Base-by-base conservation (phyloP, 2,797 vertebrate species). In the Phalloptychus januarius region DNA sequence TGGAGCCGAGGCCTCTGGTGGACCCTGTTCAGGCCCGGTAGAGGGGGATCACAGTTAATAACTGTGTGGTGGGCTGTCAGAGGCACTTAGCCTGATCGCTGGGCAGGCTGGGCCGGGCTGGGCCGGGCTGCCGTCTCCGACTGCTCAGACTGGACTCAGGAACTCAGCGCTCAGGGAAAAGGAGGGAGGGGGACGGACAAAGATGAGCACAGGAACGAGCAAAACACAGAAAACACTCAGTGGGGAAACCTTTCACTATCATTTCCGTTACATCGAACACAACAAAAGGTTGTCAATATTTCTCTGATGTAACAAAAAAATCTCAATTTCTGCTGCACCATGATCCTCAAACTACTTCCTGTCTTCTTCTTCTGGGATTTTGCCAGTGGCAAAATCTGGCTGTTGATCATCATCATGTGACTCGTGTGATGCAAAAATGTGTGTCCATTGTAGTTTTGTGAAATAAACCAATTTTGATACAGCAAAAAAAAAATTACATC, bases 21-120 rank as follows among this genome's bases (percentile, higher is more conserved):
- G 89, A 92, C 83, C 87, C 92, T 91, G 8, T 40, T 20, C 95
- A 80, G 92, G 94, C 94, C 93, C 93, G 88, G 96, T 92, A 96
- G 94, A 95, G 95, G 63, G 91, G 92, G 96, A 96, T 97, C 96
- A 95, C 95, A 95, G 97, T 95, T 96, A 97, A 97, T 96, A 97
- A 97, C 95, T 96, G 95, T 96, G 96, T 73, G 95, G 96, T 95
- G 90, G 95, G 95, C 96, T 97, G 96, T 96, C 97, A 97, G 75
- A 92, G 96, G 93, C 95, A 96, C 95, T 98, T 97, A 96, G 95
- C 88, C 93, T 97, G 96, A 98, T n/a, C 42, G 93, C 92, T 97
- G 94, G 97, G 95, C 97, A 97, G 94, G 83, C 87, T 33, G 78
- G 90, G 77, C 84, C 76, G 72, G 78, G 76, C 91, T 69, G 83